phyloP scores from a whole-genome alignment of 2,113 vertebrate species.

The Strix uralensis region DNA sequence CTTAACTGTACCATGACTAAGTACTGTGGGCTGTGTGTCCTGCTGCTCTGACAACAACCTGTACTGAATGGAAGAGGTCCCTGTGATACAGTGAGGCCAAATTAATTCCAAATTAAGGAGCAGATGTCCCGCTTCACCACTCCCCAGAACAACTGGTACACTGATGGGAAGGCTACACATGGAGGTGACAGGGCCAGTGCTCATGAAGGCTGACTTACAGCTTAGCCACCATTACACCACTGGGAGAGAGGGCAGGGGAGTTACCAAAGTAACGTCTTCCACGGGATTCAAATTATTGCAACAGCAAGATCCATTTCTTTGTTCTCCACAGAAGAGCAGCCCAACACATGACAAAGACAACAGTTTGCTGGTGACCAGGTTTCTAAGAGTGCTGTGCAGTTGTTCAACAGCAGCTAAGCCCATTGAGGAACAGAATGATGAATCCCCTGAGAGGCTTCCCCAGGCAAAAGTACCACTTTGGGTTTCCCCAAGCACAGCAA shows the following conservation, averaged over 20 bases:
- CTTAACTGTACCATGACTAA: not conserved
- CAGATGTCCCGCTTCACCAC: accelerated
- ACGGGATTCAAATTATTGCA: not conserved
- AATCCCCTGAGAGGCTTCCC: not conserved
- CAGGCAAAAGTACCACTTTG: not conserved
- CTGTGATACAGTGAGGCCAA: accelerated
- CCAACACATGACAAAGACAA: not conserved
- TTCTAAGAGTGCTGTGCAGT: not conserved
- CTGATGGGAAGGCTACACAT: not conserved
- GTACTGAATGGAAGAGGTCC: not conserved
- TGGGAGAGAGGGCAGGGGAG: not conserved
- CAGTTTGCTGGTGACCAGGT: not conserved
- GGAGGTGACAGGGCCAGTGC: not conserved
- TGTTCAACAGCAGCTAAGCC: not conserved
- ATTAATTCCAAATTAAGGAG: not conserved
- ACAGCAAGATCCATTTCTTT: not conserved
- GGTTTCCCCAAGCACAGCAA: not conserved
- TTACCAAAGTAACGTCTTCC: not conserved
- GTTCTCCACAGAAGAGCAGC: not conserved
- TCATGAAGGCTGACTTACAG: not conserved
- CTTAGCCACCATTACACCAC: not conserved
- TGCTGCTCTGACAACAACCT: not conserved
- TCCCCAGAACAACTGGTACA: not conserved
- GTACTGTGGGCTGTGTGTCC: not conserved
- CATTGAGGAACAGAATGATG: not conserved